Percentiles rank a stretch among this genome's conserved stretches.
phyloP scores from a whole-genome alignment of 2,113 vertebrate genomes.

The Corythoichthys haematopterus region DNA sequence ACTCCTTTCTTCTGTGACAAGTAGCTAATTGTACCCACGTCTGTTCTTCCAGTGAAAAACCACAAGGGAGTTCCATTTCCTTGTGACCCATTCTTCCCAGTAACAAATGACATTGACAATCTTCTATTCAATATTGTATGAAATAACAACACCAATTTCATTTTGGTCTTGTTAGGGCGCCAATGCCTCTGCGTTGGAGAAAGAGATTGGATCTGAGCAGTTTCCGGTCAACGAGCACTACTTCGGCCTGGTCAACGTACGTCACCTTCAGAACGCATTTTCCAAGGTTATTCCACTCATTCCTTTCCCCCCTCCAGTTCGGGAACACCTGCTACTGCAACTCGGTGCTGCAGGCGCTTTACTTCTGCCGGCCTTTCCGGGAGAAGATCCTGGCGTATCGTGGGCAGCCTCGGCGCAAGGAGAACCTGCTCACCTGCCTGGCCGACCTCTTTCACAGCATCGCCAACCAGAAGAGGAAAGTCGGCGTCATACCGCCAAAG shows the following conservation, averaged over 20 bases:
- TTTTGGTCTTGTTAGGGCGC: conserved; percentile 78
- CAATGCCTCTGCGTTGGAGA: conserved; percentile 99
- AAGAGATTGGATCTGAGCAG: conserved; percentile 99
- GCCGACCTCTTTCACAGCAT: conserved; percentile 97
- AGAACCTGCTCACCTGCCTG: conserved; percentile 93
- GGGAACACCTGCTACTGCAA: conserved; percentile 99
- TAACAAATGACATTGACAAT: conserved; percentile 20
- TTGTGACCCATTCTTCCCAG: neutral
- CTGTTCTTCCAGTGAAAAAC: neutral
- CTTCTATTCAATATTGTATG: neutral
- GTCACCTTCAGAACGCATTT: conserved; percentile 44
- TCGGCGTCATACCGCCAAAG: conserved; percentile 97
- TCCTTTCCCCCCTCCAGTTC: conserved; percentile 73
- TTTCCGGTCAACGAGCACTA: conserved; percentile 99
- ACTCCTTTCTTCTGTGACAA: neutral
- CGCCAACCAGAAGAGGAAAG: conserved; percentile 97
- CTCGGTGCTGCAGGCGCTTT: conserved; percentile 95
- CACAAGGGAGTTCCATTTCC: neutral
- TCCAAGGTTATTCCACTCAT: neutral
- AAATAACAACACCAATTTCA: neutral
- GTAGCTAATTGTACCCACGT: neutral
- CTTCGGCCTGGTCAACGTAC: conserved; percentile 97
- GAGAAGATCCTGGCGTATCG: conserved; percentile 97
- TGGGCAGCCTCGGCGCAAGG: conserved; percentile 93
- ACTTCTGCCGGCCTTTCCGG: conserved; percentile 95